A percentile compares a stretch with the other conserved stretches of the same genome.
Evolutionary conservation across 1,140 invertebrate genomes (phyloP).

Genomic region (Sycophaga agraensis): DNA sequence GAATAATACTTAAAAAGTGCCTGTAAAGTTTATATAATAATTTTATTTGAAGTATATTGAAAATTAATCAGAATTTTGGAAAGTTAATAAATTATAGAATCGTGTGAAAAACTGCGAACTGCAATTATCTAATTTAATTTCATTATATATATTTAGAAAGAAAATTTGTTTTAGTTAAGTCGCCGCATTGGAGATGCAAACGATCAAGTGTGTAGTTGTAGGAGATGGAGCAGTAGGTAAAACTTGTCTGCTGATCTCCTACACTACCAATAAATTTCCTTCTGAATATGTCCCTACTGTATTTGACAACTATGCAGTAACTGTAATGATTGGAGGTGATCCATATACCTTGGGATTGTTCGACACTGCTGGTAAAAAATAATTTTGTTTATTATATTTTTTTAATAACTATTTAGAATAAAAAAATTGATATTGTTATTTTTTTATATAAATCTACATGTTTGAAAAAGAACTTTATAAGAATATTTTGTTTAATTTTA

Average conservation of each 20-base stretch:
- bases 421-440: slow-evolving; percentile 5
- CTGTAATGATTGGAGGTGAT: slow-evolving; percentile 97
- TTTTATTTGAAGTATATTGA: no score
- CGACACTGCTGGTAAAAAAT: slow-evolving; percentile 84
- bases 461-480: neutral
- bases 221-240: slow-evolving; percentile 97
- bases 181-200: slow-evolving; percentile 79
- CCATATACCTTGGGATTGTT: slow-evolving; percentile 96
- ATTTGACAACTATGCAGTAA: slow-evolving; percentile 98
- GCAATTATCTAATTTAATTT: no score
- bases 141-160: no score
- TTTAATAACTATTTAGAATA: slow-evolving; percentile 48
- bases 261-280: slow-evolving; percentile 96
- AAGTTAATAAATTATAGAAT: no score
- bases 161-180: no score
- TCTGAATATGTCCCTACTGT: slow-evolving; percentile 98
- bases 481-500: slow-evolving; percentile 41
- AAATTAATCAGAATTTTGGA: no score
- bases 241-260: slow-evolving; percentile 88
- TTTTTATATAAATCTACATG: neutral
- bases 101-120: no score
- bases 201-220: slow-evolving; percentile 98
- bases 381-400: neutral
- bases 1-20: no score
- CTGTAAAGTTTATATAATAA: no score